Evolutionary conservation across 2,888 invertebrate genomes (phyloP).

Genomic region (Cheilosia impressa): DNA sequence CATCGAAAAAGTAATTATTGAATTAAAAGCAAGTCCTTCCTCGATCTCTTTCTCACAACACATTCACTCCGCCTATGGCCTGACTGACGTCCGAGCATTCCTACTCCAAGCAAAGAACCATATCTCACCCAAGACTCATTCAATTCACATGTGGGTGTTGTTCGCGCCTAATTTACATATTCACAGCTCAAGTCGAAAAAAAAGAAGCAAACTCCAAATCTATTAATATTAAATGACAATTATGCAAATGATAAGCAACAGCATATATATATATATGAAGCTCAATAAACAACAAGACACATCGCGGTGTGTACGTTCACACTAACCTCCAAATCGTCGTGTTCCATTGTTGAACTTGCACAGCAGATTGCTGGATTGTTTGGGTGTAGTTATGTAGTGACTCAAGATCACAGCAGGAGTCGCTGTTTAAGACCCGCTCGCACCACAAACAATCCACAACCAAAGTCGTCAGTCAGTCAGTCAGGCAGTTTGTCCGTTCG

Average conservation of each 20-base stretch:
- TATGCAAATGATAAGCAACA: conserved; percentile 56
- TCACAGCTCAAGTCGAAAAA: conserved; percentile 7
- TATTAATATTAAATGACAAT: conserved; percentile 64
- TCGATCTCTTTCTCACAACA: background rate
- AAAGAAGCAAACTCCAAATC: background rate
- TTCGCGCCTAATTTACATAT: conserved; percentile 37
- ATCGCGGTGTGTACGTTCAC: background rate
- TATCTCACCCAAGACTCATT: conserved; percentile 5
- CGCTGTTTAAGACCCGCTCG: background rate
- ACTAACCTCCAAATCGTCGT: conserved; percentile 29
- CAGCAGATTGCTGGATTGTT: background rate
- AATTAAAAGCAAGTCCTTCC: too few relatives aligned
- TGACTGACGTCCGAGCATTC: background rate
- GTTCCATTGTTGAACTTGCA: conserved; percentile 50
- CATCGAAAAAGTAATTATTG: background rate
- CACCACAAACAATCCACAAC: background rate
- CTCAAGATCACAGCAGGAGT: conserved; percentile 29
- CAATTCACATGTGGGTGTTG: conserved; percentile 27
- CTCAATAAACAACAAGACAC: conserved; percentile 21
- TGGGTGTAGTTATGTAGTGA: conserved; percentile 29
- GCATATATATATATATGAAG: background rate
- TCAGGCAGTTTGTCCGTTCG: background rate
- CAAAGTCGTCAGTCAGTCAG: background rate
- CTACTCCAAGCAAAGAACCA: conserved; percentile 1
- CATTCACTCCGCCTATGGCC: background rate